A percentile compares a stretch with the other conserved stretches of the same genome.
These are phyloP conservation scores for Babylonia areolata DNA, from an alignment of 1,140 invertebrate genomes.

Conservation along the genomic window DNA sequence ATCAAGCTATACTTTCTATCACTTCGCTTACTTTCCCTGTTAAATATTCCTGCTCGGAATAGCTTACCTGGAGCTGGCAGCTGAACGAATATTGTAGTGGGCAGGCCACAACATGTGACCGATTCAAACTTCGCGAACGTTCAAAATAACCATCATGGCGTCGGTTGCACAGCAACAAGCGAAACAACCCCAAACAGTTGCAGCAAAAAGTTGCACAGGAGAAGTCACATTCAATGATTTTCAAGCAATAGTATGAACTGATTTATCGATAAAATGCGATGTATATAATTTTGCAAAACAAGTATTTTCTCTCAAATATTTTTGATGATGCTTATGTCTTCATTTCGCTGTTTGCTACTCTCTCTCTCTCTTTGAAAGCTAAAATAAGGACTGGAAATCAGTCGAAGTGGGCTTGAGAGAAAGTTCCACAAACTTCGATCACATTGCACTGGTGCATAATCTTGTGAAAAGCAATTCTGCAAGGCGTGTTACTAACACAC, in stretches of 20 bases:
- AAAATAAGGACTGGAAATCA: background rate
- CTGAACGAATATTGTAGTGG: background rate
- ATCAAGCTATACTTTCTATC: no score
- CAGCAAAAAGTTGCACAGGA: background rate
- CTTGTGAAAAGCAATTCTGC: no score
- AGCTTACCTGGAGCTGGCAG: background rate
- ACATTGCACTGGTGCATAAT: background rate
- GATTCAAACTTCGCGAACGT: conserved; percentile 21
- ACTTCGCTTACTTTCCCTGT: no score
- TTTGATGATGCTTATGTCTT: background rate
- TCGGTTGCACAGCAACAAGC: conserved; percentile 24
- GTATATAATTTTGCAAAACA: background rate
- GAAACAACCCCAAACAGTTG: conserved; percentile 1
- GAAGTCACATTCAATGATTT: background rate
- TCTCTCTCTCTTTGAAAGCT: background rate
- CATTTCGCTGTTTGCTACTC: background rate
- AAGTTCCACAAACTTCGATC: background rate
- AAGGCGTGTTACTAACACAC: no score
- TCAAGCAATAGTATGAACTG: background rate
- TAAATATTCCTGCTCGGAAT: background rate
- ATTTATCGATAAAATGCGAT: background rate
- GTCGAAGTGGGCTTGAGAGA: background rate
- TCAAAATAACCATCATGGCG: conserved; percentile 33
- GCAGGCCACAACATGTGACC: conserved; percentile 18
- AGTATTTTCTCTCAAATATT: background rate